Percentiles rank a stretch among this genome's conserved stretches.
Evolutionary conservation across 2,888 invertebrate genomes (phyloP).

Genomic region (Eupithecia dodoneata): DNA sequence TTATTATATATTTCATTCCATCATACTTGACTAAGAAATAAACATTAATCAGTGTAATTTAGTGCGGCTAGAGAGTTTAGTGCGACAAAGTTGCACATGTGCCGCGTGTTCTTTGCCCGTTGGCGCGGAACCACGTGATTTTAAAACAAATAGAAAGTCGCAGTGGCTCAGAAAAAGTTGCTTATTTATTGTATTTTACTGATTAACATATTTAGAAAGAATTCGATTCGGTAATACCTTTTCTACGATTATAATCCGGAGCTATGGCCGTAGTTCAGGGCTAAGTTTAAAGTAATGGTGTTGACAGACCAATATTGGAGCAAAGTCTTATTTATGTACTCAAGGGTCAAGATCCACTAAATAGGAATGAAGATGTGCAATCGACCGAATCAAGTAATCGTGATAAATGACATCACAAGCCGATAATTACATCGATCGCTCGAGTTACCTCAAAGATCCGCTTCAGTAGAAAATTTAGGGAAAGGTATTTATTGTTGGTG

Average conservation of each 20-base stretch:
- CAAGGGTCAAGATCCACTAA: neutral
- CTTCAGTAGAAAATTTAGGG: slow-evolving; percentile 4
- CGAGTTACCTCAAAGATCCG: slow-evolving; percentile 1
- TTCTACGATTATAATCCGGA: neutral
- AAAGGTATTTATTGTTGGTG: neutral
- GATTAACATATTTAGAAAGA: slow-evolving; percentile 8
- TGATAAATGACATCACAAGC: slow-evolving; percentile 5
- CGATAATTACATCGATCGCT: slow-evolving; percentile 5
- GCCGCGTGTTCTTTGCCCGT: slow-evolving; percentile 27
- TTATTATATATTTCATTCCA: neutral
- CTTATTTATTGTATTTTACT: slow-evolving; percentile 13
- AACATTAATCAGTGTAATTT: neutral
- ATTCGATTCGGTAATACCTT: slow-evolving; percentile 6
- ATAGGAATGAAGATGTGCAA: slow-evolving; percentile 7
- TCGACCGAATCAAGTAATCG: neutral
- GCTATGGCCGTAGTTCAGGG: neutral
- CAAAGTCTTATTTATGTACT: slow-evolving; percentile 4
- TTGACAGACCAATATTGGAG: slow-evolving; percentile 1
- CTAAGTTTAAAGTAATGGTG: neutral
- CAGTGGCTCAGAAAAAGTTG: slow-evolving; percentile 8
- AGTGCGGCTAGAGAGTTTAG: neutral
- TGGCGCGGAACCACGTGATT: slow-evolving; percentile 35
- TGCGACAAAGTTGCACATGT: slow-evolving; percentile 34
- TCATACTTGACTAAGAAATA: neutral
- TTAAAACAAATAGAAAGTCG: slow-evolving; percentile 38